Evolutionary conservation across 2,888 invertebrate species (phyloP).

Genomic region (Strigamia crassipes): DNA sequence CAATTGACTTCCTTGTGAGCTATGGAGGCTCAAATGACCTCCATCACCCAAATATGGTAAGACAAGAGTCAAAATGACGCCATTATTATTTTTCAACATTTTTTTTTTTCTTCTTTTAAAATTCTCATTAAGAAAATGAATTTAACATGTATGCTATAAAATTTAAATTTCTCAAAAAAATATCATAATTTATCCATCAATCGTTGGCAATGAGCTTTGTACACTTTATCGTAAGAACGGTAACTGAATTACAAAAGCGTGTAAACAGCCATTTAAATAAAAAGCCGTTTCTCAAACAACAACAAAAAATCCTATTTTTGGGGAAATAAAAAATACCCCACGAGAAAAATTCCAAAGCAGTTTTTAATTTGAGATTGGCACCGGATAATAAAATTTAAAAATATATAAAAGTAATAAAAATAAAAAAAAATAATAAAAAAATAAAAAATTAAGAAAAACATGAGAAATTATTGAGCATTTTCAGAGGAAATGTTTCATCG

Average conservation of each 20-base stretch:
- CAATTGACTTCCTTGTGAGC: slow-evolving; percentile 40
- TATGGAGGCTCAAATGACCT: slow-evolving; percentile 32
- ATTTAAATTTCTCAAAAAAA: too few relatives aligned
- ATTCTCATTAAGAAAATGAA: neutral
- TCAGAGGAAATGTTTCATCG: neutral
- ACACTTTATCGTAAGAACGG: neutral
- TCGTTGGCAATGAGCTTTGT: neutral
- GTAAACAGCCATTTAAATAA: slow-evolving; percentile 2
- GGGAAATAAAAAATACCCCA: neutral
- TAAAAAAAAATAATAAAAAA: neutral
- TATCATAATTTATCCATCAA: neutral
- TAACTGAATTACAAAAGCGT: slow-evolving; percentile 10
- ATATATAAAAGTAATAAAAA: neutral
- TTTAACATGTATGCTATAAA: too few relatives aligned
- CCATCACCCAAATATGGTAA: slow-evolving; percentile 38
- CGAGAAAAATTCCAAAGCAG: slow-evolving; percentile 19
- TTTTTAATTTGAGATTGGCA: slow-evolving; percentile 38
- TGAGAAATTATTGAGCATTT: neutral
- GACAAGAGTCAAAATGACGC: slow-evolving; percentile 27
- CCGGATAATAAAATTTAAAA: slow-evolving; percentile 11
- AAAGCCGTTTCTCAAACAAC: neutral
- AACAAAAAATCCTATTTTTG: slow-evolving; percentile 14
- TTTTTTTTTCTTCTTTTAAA: neutral
- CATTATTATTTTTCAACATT: slow-evolving; percentile 27
- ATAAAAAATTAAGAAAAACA: neutral